phyloP scores from a whole-genome alignment of 2,888 invertebrate species.

The Opisthograptis luteolata region DNA sequence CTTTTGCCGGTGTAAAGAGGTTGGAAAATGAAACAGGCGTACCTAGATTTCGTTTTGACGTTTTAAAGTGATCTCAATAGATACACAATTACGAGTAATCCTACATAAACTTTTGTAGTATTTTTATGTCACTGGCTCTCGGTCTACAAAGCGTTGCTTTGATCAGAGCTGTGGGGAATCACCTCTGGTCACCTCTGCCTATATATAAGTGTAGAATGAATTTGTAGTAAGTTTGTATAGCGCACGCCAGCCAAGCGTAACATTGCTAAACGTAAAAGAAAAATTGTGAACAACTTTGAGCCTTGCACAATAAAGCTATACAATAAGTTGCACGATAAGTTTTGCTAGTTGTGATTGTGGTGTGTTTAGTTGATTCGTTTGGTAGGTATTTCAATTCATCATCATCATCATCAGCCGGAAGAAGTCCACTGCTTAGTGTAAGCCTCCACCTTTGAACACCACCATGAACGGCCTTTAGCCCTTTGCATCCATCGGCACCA shows the following conservation, averaged over 20 bases:
- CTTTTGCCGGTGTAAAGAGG: too few species aligned
- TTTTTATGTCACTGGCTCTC: conserved; percentile 8
- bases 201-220: conserved; percentile 44
- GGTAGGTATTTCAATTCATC: background rate
- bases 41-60: too few species aligned
- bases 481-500: background rate
- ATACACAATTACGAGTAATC: too few species aligned
- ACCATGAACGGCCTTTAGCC: too few species aligned
- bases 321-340: too few species aligned
- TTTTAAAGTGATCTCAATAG: too few species aligned
- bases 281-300: background rate
- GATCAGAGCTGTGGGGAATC: conserved; percentile 47
- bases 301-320: too few species aligned
- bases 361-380: background rate
- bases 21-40: too few species aligned
- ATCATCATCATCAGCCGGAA: background rate
- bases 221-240: conserved; percentile 41
- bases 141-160: conserved; percentile 5
- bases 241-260: conserved; percentile 5
- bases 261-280: background rate
- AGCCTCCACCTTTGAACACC: too few species aligned
- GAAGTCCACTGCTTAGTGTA: too few species aligned
- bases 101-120: too few species aligned
- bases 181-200: conserved; percentile 44
- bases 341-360: background rate